Base-by-base conservation (phyloP, 2,888 invertebrate species). In the Melolontha melolontha region DNA sequence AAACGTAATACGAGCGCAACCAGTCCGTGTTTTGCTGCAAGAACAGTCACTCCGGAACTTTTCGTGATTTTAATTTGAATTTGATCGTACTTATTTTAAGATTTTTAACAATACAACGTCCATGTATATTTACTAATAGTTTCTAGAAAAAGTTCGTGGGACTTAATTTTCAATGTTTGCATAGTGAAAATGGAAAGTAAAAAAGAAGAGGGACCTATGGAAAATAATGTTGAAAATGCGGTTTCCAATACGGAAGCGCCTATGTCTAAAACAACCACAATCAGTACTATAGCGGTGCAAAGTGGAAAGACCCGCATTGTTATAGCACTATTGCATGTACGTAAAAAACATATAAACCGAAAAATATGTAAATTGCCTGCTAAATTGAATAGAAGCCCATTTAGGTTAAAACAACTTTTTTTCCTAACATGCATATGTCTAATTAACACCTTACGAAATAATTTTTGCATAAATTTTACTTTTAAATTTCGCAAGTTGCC, bases 241-340 rank as follows among this genome's bases (percentile, higher is more conserved):
- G 51, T 65, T 73, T 41, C 39, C 47, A 59, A 39, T 34, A 39
- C 63, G 16, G 63, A 68, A 62, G 70, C 72, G 52, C 66, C 83
- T 5, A 81, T 83, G 81, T 75, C 85, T 59, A 86, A 88, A 75
- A 91, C 92, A 65, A 95, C 95, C 69, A 95, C 95, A 75, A 92
- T 96, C 78, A 94, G 94, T 83, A 95, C 96, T 67, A 94, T 96
- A 75, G 95, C 95, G 54, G 92, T 96, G 71, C 93, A 94, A 81
- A 93, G 94, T 80, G 95, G 94, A 73, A 89, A 90, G 76, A 92
- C 95, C 51, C 90, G 93, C 81, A 90, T 96, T 79, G 93, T 96
- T 79, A 92, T 96, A 78, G 95, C 95, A 71, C 86, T 96, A 72
- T 87, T 96, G 75, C 92, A 94, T 89, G 95, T 95, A 90, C 85